These are phyloP conservation scores for Fundulus diaphanus DNA, from an alignment of 2,797 vertebrate genomes.

Conservation along the genomic window DNA sequence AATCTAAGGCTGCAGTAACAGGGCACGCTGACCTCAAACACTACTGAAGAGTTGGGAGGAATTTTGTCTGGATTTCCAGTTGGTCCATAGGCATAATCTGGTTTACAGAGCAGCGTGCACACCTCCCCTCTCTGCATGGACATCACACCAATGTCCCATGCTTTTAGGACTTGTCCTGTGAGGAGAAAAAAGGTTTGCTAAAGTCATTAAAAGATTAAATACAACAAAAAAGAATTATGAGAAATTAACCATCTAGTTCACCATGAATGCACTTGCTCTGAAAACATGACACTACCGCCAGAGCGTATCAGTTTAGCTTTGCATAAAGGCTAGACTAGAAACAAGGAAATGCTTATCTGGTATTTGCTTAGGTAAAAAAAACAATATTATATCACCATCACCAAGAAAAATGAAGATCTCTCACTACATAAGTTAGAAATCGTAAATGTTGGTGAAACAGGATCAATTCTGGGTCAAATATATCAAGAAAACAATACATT, in stretches of 20 bases:
- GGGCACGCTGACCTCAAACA: slow-evolving; percentile 87
- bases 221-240: background rate
- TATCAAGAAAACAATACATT: no score
- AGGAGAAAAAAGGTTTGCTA: slow-evolving; percentile 17
- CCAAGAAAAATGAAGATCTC: background rate
- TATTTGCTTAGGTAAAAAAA: background rate
- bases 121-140: slow-evolving; percentile 95
- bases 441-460: no score
- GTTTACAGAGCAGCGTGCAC: slow-evolving; percentile 89
- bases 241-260: slow-evolving; percentile 1
- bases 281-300: background rate
- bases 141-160: slow-evolving; percentile 91
- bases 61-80: slow-evolving; percentile 91
- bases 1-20: background rate
- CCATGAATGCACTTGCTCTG: background rate
- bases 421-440: background rate
- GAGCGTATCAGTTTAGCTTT: background rate
- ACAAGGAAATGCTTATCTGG: background rate
- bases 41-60: slow-evolving; percentile 88
- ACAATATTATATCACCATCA: background rate
- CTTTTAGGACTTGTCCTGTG: slow-evolving; percentile 94
- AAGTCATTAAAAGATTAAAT: background rate
- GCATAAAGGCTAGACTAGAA: background rate
- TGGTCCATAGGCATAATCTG: slow-evolving; percentile 90
- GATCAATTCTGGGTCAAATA: no score